A percentile compares a stretch with the other conserved stretches of the same genome.
Evolutionary conservation across 1,140 invertebrate species (phyloP).

Genomic region (Drosophila pectinifera): DNA sequence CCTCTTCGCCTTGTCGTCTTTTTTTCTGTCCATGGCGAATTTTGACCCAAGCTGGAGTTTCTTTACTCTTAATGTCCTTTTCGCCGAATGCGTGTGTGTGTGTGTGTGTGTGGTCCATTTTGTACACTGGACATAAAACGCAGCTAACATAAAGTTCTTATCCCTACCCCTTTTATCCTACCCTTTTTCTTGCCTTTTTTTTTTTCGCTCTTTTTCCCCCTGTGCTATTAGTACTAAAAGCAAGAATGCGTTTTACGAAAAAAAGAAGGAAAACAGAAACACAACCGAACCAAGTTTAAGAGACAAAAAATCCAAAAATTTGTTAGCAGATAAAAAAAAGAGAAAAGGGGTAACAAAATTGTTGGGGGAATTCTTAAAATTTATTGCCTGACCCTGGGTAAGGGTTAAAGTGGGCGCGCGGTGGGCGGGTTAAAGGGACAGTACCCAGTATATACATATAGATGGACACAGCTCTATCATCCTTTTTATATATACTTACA

Average conservation of each 20-base stretch:
- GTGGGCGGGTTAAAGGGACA: conserved; percentile 1
- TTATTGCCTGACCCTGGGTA: conserved; percentile 27
- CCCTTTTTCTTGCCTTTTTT: conserved; percentile 18
- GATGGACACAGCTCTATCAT: conserved; percentile 24
- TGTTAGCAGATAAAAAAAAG: conserved; percentile 22
- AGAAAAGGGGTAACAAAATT: conserved; percentile 48
- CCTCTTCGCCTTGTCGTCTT: too few relatives aligned
- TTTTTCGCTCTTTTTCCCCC: conserved; percentile 3
- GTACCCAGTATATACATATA: conserved; percentile 14
- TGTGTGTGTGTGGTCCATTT: conserved; percentile 32
- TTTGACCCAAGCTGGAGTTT: conserved; percentile 46
- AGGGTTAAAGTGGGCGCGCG: not conserved
- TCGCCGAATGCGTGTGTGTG: conserved; percentile 8
- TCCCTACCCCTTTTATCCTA: conserved; percentile 21
- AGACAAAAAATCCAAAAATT: conserved; percentile 41
- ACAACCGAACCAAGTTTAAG: conserved; percentile 25
- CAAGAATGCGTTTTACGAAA: conserved; percentile 43
- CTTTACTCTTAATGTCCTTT: conserved; percentile 34
- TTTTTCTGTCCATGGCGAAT: conserved; percentile 18
- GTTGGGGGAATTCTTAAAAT: conserved; percentile 53
- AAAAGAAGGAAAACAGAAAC: not conserved
- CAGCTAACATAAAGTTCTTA: conserved; percentile 50
- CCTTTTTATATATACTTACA: conserved; percentile 7
- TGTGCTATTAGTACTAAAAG: conserved; percentile 53
- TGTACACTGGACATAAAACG: conserved; percentile 57